Evolutionary conservation across 1,140 invertebrate genomes (phyloP).

Genomic region (Drosophila sproati): DNA sequence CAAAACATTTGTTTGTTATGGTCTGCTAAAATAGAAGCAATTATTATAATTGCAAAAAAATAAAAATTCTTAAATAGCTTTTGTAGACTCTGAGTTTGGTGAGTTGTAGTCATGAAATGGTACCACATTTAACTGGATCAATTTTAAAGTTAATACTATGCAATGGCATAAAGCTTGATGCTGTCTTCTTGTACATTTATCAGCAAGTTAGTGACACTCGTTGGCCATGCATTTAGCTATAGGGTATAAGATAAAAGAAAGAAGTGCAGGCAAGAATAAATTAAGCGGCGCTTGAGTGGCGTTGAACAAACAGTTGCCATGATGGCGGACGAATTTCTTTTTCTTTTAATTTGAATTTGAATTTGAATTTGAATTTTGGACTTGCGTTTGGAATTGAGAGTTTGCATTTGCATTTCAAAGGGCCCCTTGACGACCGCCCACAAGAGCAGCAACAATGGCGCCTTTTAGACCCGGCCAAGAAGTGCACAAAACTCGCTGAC

Average conservation of each 20-base stretch:
- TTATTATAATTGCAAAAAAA: too few species aligned
- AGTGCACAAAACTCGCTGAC: constrained; percentile 66
- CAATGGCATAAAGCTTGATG: too few species aligned
- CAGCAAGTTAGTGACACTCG: neutral
- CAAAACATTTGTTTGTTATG: too few species aligned
- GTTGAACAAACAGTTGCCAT: constrained; percentile 50
- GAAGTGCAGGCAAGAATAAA: neutral
- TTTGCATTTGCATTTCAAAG: constrained; percentile 64
- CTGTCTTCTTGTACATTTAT: too few species aligned
- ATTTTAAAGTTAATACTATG: too few species aligned
- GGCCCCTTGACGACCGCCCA: constrained; percentile 45
- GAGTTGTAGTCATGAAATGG: too few species aligned
- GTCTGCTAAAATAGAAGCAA: too few species aligned
- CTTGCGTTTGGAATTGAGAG: constrained; percentile 22
- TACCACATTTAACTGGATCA: too few species aligned
- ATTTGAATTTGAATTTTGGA: constrained; percentile 58
- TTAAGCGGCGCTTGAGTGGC: constrained; percentile 19
- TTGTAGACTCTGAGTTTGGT: too few species aligned
- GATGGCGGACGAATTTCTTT: constrained; percentile 69
- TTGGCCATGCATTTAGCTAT: neutral
- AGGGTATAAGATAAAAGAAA: constrained; percentile 15
- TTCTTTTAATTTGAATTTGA: constrained; percentile 72
- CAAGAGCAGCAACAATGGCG: constrained; percentile 47
- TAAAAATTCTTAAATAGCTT: too few species aligned
- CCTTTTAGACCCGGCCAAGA: constrained; percentile 29